A percentile compares a stretch with the other conserved stretches of the same genome.
phyloP scores from a whole-genome alignment of 2,888 invertebrate species.

The Meandrusa payeni region DNA sequence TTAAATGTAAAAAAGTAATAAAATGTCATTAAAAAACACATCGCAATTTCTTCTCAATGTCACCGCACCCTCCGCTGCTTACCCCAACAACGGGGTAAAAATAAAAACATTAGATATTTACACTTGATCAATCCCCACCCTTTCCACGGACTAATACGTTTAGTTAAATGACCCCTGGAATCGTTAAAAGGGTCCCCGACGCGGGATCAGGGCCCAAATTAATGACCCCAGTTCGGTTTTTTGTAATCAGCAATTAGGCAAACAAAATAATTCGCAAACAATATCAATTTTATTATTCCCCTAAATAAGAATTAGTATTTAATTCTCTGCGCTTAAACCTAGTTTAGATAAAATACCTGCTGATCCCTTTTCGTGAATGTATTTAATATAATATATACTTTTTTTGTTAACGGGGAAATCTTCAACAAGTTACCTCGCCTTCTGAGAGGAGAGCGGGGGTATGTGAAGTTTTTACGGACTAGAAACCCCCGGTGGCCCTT shows the following conservation, averaged over 20 bases:
- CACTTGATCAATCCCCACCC: conserved; percentile 72
- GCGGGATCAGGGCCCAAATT: conserved; percentile 35
- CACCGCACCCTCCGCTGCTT: conserved; percentile 29
- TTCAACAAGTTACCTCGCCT: no score
- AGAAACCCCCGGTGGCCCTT: no score
- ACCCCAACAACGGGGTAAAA: conserved; percentile 45
- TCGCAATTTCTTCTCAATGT: neutral
- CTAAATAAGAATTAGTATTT: neutral
- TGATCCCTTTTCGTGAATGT: no score
- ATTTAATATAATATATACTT: no score
- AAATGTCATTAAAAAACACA: neutral
- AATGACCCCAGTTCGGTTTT: conserved; percentile 33
- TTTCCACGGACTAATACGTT: conserved; percentile 57
- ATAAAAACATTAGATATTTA: conserved; percentile 70
- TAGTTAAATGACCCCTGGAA: conserved; percentile 70
- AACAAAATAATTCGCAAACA: conserved; percentile 18
- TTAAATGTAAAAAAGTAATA: no score
- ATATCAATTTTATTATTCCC: conserved; percentile 8
- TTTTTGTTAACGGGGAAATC: no score
- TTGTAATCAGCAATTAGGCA: conserved; percentile 22
- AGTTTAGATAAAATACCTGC: no score
- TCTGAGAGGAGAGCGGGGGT: no score
- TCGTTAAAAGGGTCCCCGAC: conserved; percentile 52
- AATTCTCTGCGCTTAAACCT: no score
- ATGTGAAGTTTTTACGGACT: no score